Evolutionary conservation across 30 jellyfish, hydroid and myxozoan species (phyloP).

Genomic region (Turritopsis dohrnii): DNA sequence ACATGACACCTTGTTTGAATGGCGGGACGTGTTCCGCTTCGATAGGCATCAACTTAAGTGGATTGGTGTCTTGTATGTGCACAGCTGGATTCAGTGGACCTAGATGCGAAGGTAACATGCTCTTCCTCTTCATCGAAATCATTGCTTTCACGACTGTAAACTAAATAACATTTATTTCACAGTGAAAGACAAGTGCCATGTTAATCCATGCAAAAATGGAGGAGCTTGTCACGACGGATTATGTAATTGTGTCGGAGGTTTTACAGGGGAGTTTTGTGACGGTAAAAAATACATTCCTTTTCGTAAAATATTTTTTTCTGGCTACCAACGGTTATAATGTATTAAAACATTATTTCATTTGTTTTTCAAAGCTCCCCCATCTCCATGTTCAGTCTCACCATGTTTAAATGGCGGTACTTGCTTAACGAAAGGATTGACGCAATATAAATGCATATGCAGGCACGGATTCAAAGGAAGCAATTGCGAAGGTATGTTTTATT

Average conservation of each 20-base stretch:
- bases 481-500: slow-evolving; percentile 87
- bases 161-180: slow-evolving; percentile 11
- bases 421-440: slow-evolving; percentile 61
- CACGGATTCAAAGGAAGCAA: slow-evolving; percentile 90
- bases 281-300: slow-evolving; percentile 28
- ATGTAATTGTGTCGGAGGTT: slow-evolving; percentile 69
- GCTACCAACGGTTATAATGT: background rate
- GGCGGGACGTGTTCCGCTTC: slow-evolving; percentile 79
- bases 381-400: slow-evolving; percentile 94
- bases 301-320: too few species aligned
- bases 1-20: slow-evolving; percentile 84
- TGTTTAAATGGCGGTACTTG: slow-evolving; percentile 94
- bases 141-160: background rate
- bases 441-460: slow-evolving; percentile 80
- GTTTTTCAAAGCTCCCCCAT: slow-evolving; percentile 63
- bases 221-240: slow-evolving; percentile 84
- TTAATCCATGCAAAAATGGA: slow-evolving; percentile 83
- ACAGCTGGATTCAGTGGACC: slow-evolving; percentile 92
- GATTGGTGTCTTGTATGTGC: slow-evolving; percentile 70
- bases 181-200: slow-evolving; percentile 81
- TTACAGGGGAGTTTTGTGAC: slow-evolving; percentile 83
- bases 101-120: slow-evolving; percentile 84
- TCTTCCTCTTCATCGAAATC: too few species aligned
- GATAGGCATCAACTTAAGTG: slow-evolving; percentile 57
- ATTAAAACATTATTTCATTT: background rate